phyloP scores from a whole-genome alignment of 2,797 vertebrate species.

The Sebastiscus albofasciatus region DNA sequence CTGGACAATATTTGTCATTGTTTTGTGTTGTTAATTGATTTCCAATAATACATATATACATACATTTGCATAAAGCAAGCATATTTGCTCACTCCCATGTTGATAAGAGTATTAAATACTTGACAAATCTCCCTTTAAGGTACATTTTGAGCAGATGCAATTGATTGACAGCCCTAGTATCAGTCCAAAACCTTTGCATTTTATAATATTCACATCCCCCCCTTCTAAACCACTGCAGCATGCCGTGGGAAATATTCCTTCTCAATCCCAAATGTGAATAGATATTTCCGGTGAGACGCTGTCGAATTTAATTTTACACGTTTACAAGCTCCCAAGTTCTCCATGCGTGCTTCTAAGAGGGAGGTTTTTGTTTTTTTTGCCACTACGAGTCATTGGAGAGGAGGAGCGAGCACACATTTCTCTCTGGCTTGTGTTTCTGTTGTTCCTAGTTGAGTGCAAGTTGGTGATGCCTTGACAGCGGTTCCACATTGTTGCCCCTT shows the following conservation, averaged over 20 bases:
- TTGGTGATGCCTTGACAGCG: conserved; percentile 49
- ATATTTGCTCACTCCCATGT: too few relatives aligned
- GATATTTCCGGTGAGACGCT: conserved; percentile 12
- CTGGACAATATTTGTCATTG: too few relatives aligned
- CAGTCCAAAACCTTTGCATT: conserved; percentile 10
- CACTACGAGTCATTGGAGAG: conserved; percentile 13
- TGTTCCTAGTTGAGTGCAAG: conserved; percentile 38
- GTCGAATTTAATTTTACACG: conserved; percentile 22
- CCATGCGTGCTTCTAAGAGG: conserved; percentile 3
- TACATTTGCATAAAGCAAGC: too few relatives aligned
- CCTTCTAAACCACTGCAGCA: not conserved
- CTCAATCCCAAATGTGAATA: conserved; percentile 25
- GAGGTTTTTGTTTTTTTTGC: not conserved
- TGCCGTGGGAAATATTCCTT: not conserved
- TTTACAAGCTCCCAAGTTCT: conserved; percentile 16
- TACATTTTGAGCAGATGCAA: too few relatives aligned
- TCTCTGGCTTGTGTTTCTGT: conserved; percentile 23
- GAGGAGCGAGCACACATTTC: conserved; percentile 18
- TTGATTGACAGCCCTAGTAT: too few relatives aligned
- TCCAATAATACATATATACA: too few relatives aligned
- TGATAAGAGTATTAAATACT: too few relatives aligned
- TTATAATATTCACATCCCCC: not conserved
- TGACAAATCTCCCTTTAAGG: too few relatives aligned
- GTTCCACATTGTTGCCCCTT: conserved; percentile 57
- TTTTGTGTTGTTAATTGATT: too few relatives aligned